Evolutionary conservation across 2,113 vertebrate genomes (phyloP).

Genomic region (Struthidea cinerea): DNA sequence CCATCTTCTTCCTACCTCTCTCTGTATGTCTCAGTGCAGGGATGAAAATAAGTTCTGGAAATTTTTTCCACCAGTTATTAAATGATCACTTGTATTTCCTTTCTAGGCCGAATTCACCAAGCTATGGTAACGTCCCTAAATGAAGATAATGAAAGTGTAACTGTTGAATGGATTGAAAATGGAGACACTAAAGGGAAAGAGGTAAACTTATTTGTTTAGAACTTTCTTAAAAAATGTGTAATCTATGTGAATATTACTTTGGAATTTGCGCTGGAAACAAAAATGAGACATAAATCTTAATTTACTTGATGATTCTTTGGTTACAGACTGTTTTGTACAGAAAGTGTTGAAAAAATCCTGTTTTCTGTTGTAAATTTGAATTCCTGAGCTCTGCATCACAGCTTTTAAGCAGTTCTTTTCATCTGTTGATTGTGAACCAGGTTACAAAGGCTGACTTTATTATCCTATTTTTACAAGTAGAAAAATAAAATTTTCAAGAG

Average conservation of each 20-base stretch:
- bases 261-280: neutral
- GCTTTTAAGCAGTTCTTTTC: neutral
- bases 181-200: slow-evolving; percentile 97
- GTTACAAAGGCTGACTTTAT: neutral
- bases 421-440: neutral
- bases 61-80: neutral
- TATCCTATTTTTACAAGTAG: neutral
- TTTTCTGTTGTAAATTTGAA: neutral
- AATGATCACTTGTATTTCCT: neutral
- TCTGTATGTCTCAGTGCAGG: neutral
- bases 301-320: neutral
- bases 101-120: slow-evolving; percentile 90
- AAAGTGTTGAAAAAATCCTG: neutral
- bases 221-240: neutral
- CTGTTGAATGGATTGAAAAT: slow-evolving; percentile 97
- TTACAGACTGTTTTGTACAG: neutral
- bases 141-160: slow-evolving; percentile 92
- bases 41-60: neutral
- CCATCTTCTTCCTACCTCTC: neutral
- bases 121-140: slow-evolving; percentile 96
- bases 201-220: slow-evolving; percentile 63
- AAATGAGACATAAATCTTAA: neutral
- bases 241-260: neutral
- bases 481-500: neutral
- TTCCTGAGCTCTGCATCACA: neutral